These are phyloP conservation scores for Neodontobutis hainanensis DNA, from an alignment of 2,113 vertebrate genomes.

Conservation along the genomic window DNA sequence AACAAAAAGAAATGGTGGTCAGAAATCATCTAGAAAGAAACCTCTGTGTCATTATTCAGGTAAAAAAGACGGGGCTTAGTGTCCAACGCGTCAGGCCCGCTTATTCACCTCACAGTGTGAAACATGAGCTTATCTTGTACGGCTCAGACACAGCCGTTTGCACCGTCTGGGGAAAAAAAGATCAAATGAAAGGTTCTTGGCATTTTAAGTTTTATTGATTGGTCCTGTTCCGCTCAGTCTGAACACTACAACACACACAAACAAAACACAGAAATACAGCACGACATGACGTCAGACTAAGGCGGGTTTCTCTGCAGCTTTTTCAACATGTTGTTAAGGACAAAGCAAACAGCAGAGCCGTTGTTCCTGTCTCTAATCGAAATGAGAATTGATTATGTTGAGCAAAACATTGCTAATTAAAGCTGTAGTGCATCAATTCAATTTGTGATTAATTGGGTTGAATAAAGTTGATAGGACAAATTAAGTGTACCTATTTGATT, in stretches of 20 bases:
- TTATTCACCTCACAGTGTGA: constrained; percentile 62
- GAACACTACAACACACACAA: constrained; percentile 48
- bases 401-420: constrained; percentile 72
- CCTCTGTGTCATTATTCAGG: constrained; percentile 52
- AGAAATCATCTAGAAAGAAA: constrained; percentile 36
- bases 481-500: constrained; percentile 72
- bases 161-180: constrained; percentile 54
- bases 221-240: constrained; percentile 55
- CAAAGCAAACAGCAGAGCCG: constrained; percentile 49
- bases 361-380: constrained; percentile 49
- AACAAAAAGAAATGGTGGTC: constrained; percentile 45
- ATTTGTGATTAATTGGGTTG: constrained; percentile 74
- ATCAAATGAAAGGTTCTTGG: constrained; percentile 71
- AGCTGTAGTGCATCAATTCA: constrained; percentile 68
- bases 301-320: constrained; percentile 43
- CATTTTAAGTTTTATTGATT: constrained; percentile 75
- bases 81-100: constrained; percentile 44
- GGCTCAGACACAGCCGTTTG: constrained; percentile 45
- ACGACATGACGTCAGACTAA: constrained; percentile 39
- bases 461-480: constrained; percentile 78
- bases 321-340: constrained; percentile 54
- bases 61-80: constrained; percentile 33
- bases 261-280: constrained; percentile 53
- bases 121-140: constrained; percentile 63
- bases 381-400: constrained; percentile 77